Evolutionary conservation across 2,113 vertebrate genomes (phyloP).

Genomic region (Aegypius monachus): DNA sequence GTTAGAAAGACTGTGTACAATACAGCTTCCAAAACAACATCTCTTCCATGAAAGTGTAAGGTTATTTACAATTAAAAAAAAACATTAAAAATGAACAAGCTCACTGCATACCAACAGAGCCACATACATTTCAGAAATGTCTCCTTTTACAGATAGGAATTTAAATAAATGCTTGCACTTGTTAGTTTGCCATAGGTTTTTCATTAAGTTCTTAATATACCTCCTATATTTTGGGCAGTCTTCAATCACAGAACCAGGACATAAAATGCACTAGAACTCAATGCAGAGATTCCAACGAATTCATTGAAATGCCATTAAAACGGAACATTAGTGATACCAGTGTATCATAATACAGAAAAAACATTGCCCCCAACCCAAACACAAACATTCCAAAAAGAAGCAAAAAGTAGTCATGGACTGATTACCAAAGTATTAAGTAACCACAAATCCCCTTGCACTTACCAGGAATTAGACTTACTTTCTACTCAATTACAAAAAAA

Average conservation of each 20-base stretch:
- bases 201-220: neutral
- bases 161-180: neutral
- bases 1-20: neutral
- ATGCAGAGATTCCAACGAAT: neutral
- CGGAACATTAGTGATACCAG: neutral
- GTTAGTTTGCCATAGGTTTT: neutral
- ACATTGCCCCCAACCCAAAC: accelerated
- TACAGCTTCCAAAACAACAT: neutral
- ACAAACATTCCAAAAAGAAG: neutral
- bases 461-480: neutral
- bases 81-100: neutral
- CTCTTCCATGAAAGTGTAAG: neutral
- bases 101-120: neutral
- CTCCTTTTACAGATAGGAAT: neutral
- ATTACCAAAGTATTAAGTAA: neutral
- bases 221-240: neutral
- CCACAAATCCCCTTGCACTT: neutral
- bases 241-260: neutral
- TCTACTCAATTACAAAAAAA: neutral
- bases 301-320: neutral
- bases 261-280: neutral
- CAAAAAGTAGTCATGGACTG: neutral
- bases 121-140: neutral
- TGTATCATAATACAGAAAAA: neutral
- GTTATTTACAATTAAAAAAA: neutral